Conservation (phyloP, 2,113 vertebrate genomes). For the Hyla sarda region DNA sequence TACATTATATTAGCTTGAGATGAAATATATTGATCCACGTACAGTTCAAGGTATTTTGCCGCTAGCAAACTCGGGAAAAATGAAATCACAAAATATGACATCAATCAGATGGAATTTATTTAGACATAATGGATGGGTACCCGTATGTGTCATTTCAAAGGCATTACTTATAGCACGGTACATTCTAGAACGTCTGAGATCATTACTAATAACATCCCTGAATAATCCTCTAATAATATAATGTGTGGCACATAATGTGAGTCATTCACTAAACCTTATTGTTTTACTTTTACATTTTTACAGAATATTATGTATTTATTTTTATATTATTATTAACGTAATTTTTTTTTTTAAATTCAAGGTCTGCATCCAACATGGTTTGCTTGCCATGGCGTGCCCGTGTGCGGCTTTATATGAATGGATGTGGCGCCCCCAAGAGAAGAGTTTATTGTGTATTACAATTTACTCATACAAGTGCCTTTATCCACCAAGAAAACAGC, state of each 20-base stretch:
- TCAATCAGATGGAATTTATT: constrained; percentile 39
- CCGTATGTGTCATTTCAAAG: constrained; percentile 9
- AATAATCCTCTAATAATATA: not conserved
- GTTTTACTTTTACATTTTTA: too few species aligned
- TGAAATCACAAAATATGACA: constrained; percentile 37
- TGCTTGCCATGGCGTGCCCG: too few species aligned
- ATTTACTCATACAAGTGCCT: too few species aligned
- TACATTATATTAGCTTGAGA: constrained; percentile 14
- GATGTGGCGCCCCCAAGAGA: too few species aligned
- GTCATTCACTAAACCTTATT: too few species aligned
- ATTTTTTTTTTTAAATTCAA: too few species aligned
- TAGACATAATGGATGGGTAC: constrained; percentile 35
- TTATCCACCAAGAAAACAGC: too few species aligned
- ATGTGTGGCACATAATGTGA: not conserved
- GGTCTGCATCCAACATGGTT: too few species aligned
- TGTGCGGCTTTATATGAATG: too few species aligned
- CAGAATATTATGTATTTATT: too few species aligned
- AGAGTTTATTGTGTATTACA: too few species aligned
- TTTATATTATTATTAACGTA: too few species aligned
- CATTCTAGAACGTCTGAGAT: not conserved
- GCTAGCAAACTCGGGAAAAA: constrained; percentile 24
- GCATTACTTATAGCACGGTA: not conserved
- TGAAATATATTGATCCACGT: constrained; percentile 26
- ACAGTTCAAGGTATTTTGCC: constrained; percentile 29
- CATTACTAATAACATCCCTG: not conserved